These are phyloP conservation scores for Cheumatopsyche charites DNA, from an alignment of 1,140 invertebrate genomes.

Conservation along the genomic window DNA sequence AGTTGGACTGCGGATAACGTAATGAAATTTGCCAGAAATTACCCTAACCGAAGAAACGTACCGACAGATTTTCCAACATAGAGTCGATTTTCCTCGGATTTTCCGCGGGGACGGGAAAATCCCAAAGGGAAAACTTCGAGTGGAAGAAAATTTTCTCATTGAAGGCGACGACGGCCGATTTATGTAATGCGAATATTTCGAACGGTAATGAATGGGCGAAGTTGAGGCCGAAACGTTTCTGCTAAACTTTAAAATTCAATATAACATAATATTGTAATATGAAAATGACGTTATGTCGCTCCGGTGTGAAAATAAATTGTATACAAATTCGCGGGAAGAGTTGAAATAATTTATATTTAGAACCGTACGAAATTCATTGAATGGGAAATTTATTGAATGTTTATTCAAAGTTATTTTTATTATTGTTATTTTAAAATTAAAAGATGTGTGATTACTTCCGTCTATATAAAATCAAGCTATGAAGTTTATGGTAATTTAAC, in stretches of 20 bases:
- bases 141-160: conserved; percentile 27
- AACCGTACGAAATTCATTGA: too few relatives aligned
- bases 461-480: too few relatives aligned
- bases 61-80: conserved; percentile 3
- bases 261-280: too few relatives aligned
- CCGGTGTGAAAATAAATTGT: too few relatives aligned
- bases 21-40: conserved; percentile 33
- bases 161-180: conserved; percentile 23
- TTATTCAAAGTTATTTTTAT: too few relatives aligned
- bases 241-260: conserved; percentile 23
- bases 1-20: conserved; percentile 23
- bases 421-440: too few relatives aligned
- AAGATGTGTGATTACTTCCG: too few relatives aligned
- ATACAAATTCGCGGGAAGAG: too few relatives aligned
- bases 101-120: not conserved
- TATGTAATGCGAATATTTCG: conserved; percentile 14
- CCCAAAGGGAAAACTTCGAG: conserved; percentile 21
- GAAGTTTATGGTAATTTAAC: conserved; percentile 14
- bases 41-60: conserved; percentile 27
- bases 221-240: not conserved
- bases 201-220: conserved; percentile 11
- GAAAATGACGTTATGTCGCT: too few relatives aligned
- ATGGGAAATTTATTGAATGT: too few relatives aligned
- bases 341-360: too few relatives aligned
- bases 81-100: not conserved